Conservation (phyloP, 1,140 invertebrate genomes). For the Drosophila obscura region DNA sequence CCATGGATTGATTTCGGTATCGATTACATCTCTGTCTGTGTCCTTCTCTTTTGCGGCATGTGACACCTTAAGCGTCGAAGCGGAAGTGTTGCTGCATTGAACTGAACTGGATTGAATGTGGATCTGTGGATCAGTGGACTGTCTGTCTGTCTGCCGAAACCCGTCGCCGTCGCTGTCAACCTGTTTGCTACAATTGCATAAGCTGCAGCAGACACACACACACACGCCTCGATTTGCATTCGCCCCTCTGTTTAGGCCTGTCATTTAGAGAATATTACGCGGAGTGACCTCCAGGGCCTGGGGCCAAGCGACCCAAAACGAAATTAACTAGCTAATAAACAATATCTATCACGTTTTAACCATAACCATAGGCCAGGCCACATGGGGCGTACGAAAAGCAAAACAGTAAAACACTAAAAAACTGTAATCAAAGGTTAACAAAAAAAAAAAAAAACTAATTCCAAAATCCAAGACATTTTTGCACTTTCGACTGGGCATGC, state of each 20-base stretch:
- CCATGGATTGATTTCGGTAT: background rate
- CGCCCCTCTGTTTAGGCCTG: background rate
- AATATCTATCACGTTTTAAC: conserved; percentile 72
- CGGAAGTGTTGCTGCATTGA: conserved; percentile 23
- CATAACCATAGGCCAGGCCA: conserved; percentile 32
- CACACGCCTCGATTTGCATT: conserved; percentile 21
- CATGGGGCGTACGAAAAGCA: conserved; percentile 7
- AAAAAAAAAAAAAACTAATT: conserved; percentile 27
- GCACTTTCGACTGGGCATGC: conserved; percentile 17
- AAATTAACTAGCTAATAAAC: conserved; percentile 49
- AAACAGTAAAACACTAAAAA: conserved; percentile 5
- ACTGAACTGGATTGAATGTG: conserved; percentile 2
- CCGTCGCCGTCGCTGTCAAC: conserved; percentile 19
- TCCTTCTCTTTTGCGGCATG: conserved; percentile 15
- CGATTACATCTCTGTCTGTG: conserved; percentile 26
- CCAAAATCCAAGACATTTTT: conserved; percentile 25
- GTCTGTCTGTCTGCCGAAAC: conserved; percentile 26
- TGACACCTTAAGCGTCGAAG: conserved; percentile 11
- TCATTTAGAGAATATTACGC: conserved; percentile 55
- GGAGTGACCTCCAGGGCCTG: conserved; percentile 44
- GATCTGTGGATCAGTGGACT: conserved; percentile 45
- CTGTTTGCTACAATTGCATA: conserved; percentile 50
- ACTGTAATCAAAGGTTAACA: conserved; percentile 18
- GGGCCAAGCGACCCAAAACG: conserved; percentile 37
- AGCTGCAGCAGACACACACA: conserved; percentile 8